A percentile compares a stretch with the other conserved stretches of the same genome.
phyloP scores from a whole-genome alignment of 2,797 vertebrate species.

The Adelosebastes latens region DNA sequence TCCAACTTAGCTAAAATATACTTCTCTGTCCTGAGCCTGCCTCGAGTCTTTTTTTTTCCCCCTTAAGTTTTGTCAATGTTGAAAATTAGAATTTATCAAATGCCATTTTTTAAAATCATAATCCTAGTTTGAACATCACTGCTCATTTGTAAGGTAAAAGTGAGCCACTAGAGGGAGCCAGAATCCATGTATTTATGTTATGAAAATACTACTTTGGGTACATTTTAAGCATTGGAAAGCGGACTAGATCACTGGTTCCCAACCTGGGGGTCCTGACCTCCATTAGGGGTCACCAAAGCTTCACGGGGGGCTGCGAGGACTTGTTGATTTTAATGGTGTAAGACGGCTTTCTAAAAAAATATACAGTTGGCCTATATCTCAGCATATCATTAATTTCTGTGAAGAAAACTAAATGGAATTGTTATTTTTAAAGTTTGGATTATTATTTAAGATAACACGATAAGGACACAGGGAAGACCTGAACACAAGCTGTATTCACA shows the following conservation, averaged over 20 bases:
- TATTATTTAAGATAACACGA: too few relatives aligned
- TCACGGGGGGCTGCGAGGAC: too few relatives aligned
- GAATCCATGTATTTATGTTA: not conserved
- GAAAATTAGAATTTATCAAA: not conserved
- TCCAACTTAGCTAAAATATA: constrained; percentile 83
- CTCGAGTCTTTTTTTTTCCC: constrained; percentile 22
- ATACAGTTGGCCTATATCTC: too few relatives aligned
- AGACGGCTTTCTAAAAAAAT: too few relatives aligned
- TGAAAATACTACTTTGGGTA: not conserved
- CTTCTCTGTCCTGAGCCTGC: constrained; percentile 79
- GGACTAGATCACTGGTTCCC: too few relatives aligned
- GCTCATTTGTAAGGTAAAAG: not conserved
- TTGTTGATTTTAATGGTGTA: too few relatives aligned
- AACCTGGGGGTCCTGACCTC: too few relatives aligned
- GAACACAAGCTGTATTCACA: not conserved
- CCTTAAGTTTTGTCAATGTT: not conserved
- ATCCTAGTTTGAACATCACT: not conserved
- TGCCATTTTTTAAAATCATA: not conserved
- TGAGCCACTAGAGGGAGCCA: constrained; percentile 32
- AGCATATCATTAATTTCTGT: too few relatives aligned
- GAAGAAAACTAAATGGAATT: too few relatives aligned
- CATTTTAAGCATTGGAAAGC: not conserved
- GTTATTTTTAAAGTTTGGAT: too few relatives aligned
- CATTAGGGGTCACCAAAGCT: too few relatives aligned
- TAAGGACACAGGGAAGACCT: not conserved